Percentiles rank a stretch among this genome's conserved stretches.
These are phyloP conservation scores for Brachyistius frenatus DNA, from an alignment of 2,113 vertebrate species.

Conservation along the genomic window DNA sequence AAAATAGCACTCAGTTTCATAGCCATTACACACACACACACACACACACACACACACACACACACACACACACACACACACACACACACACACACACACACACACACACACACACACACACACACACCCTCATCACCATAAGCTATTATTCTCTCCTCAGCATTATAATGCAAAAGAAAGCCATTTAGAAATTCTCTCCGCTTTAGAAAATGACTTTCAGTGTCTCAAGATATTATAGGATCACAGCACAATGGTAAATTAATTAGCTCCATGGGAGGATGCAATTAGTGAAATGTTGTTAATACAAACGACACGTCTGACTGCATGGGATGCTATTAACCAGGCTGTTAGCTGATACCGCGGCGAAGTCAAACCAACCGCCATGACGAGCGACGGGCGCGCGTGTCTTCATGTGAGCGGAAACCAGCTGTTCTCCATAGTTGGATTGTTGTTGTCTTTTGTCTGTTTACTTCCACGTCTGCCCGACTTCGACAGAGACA, in stretches of 20 bases:
- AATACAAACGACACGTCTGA: constrained; percentile 45
- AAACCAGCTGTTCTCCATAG: constrained; percentile 3
- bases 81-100: background rate
- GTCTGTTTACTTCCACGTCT: background rate
- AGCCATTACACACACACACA: background rate
- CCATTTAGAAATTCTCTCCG: constrained; percentile 52
- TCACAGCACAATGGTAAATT: constrained; percentile 51
- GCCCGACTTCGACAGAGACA: background rate
- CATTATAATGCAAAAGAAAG: constrained; percentile 49
- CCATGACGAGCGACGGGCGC: background rate
- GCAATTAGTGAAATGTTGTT: constrained; percentile 60
- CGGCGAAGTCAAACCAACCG: constrained; percentile 22
- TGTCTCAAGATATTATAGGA: constrained; percentile 43
- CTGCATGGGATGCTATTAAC: constrained; percentile 41
- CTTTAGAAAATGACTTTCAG: constrained; percentile 45
- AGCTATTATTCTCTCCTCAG: constrained; percentile 37
- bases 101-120: constrained; percentile 5
- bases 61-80: background rate
- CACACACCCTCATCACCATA: background rate
- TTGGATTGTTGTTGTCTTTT: background rate
- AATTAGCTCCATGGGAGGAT: constrained; percentile 60
- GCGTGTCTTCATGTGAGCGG: background rate
- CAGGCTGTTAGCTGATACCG: constrained; percentile 45
- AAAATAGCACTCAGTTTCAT: constrained; percentile 27
- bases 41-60: constrained; percentile 4